Evolutionary conservation across 2,113 vertebrate genomes (phyloP).

Genomic region (Aegypius monachus): DNA sequence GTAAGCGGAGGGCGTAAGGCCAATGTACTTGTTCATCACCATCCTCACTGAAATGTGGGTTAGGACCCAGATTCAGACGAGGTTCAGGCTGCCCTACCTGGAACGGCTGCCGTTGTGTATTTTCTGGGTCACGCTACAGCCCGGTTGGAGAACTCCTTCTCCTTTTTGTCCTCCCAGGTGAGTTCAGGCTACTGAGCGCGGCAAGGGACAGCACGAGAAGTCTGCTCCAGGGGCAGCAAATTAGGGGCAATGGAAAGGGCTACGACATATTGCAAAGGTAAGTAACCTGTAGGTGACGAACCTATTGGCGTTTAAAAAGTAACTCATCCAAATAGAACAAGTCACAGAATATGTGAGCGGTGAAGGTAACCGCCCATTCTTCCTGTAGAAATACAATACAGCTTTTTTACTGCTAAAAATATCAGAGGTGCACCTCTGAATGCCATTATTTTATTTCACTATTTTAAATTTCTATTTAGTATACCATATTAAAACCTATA

Average conservation of each 20-base stretch:
- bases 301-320: background rate
- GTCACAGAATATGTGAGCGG: background rate
- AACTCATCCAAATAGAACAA: background rate
- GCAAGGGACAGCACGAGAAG: background rate
- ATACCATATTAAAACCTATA: background rate
- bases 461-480: background rate
- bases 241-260: background rate
- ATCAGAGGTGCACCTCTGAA: background rate
- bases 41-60: background rate
- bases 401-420: background rate
- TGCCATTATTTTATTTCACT: background rate
- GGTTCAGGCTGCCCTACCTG: background rate
- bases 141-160: background rate
- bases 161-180: background rate
- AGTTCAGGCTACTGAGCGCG: background rate
- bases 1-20: rapidly evolving
- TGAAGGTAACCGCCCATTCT: background rate
- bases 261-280: background rate
- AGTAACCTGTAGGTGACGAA: background rate
- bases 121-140: background rate
- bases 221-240: background rate
- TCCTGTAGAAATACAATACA: background rate
- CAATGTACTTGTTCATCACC: background rate
- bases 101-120: background rate
- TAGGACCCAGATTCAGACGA: background rate